These are phyloP conservation scores for Chascanopsetta lugubris DNA, from an alignment of 2,113 vertebrate genomes.

Conservation along the genomic window DNA sequence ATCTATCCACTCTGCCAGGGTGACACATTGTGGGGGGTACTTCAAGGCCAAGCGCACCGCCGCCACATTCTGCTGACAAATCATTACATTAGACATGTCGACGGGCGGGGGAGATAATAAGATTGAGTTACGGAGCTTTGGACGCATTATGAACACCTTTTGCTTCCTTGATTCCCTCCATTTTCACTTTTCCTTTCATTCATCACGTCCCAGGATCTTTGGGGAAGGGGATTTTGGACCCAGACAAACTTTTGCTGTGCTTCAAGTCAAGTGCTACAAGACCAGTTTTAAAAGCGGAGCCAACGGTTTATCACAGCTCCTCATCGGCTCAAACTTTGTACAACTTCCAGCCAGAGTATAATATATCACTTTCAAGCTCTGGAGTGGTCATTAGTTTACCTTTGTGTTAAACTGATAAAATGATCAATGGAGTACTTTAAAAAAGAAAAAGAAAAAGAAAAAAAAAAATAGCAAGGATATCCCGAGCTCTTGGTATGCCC, in stretches of 20 bases:
- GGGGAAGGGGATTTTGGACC: constrained; percentile 9
- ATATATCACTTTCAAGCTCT: background rate
- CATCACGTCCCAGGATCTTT: constrained; percentile 25
- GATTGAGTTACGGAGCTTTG: constrained; percentile 71
- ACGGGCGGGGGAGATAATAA: constrained; percentile 66
- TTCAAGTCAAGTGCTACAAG: background rate
- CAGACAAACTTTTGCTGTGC: background rate
- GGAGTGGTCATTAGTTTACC: background rate
- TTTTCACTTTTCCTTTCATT: constrained; percentile 43
- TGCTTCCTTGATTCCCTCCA: constrained; percentile 46
- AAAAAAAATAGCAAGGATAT: too few species aligned
- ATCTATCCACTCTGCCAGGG: constrained; percentile 71
- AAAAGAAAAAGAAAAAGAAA: too few species aligned
- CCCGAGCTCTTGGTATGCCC: too few species aligned
- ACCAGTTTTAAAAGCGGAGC: background rate
- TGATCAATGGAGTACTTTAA: background rate
- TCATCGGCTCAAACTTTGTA: background rate
- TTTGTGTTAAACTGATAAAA: background rate
- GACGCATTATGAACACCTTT: constrained; percentile 66
- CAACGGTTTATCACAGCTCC: background rate
- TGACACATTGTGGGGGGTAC: constrained; percentile 72
- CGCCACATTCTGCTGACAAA: constrained; percentile 74
- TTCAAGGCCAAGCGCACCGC: constrained; percentile 69
- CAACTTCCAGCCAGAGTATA: background rate
- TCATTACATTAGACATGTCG: constrained; percentile 76